A percentile compares a stretch with the other conserved stretches of the same genome.
Evolutionary conservation across 2,888 invertebrate genomes (phyloP).

Genomic region (Orchestes rusci): DNA sequence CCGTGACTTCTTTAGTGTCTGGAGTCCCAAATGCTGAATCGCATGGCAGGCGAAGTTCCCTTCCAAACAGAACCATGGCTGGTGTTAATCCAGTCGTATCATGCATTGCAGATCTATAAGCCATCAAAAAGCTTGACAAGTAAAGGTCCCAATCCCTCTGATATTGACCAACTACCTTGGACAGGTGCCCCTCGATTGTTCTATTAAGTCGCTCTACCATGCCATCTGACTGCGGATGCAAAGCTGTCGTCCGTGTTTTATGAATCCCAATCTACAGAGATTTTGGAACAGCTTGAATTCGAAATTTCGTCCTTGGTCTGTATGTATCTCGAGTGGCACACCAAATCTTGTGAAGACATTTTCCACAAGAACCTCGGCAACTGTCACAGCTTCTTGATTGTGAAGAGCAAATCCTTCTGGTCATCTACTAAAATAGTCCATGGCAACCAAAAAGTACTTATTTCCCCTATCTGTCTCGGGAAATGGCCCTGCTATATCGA

Average conservation of each 20-base stretch:
- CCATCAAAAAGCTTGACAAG: conserved; percentile 4
- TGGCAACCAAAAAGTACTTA: background rate
- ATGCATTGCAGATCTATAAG: conserved; percentile 12
- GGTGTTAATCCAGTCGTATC: conserved; percentile 13
- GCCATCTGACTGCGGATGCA: conserved; percentile 32
- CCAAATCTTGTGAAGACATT: conserved; percentile 26
- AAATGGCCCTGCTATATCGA: background rate
- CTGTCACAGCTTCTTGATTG: conserved; percentile 14
- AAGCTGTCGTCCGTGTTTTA: conserved; percentile 31
- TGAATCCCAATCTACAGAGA: conserved; percentile 23
- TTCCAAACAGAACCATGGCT: conserved; percentile 16
- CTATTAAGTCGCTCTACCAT: conserved; percentile 28
- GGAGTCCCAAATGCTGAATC: no score
- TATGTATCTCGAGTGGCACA: conserved; percentile 18
- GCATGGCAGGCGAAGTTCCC: conserved; percentile 20
- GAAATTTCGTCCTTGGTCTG: conserved; percentile 31
- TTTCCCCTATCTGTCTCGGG: background rate
- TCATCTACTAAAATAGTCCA: conserved; percentile 1
- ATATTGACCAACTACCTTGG: conserved; percentile 14
- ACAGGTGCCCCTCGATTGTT: conserved; percentile 23
- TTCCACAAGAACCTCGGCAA: conserved; percentile 27
- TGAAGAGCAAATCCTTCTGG: conserved; percentile 4
- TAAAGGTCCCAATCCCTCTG: conserved; percentile 2
- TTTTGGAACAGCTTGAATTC: conserved; percentile 30
- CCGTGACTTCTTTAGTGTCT: no score